Percentiles rank a stretch among this genome's conserved stretches.
Conservation (phyloP, 1,140 invertebrate species). For the Atta texana region DNA sequence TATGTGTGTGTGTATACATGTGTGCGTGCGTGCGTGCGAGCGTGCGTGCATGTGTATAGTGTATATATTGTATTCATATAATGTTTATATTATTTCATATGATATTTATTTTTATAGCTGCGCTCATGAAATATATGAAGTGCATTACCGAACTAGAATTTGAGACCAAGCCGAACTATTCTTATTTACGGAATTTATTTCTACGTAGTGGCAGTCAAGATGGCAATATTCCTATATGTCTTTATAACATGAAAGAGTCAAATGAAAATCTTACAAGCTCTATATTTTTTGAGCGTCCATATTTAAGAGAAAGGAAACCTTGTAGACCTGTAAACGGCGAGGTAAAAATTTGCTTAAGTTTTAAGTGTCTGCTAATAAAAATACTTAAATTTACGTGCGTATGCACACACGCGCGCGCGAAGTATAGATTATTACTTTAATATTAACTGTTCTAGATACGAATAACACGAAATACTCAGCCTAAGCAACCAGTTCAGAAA, state of each 20-base stretch:
- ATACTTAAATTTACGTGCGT: not conserved
- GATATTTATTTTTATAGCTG: constrained; percentile 77
- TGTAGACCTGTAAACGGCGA: constrained; percentile 84
- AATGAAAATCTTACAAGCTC: constrained; percentile 82
- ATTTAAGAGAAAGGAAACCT: constrained; percentile 83
- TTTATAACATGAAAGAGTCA: constrained; percentile 78
- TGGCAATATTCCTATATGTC: constrained; percentile 72
- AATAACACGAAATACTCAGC: constrained; percentile 83
- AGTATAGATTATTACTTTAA: not conserved
- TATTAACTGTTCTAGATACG: constrained; percentile 77
- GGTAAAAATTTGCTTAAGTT: constrained; percentile 69
- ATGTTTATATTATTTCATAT: constrained; percentile 15
- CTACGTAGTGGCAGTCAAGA: constrained; percentile 73
- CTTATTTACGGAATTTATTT: constrained; percentile 82
- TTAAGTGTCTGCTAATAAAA: not conserved
- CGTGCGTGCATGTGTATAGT: too few species aligned
- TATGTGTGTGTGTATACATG: too few species aligned
- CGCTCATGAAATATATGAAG: constrained; percentile 88
- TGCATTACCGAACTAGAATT: constrained; percentile 89
- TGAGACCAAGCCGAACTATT: constrained; percentile 89
- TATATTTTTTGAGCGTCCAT: constrained; percentile 75
- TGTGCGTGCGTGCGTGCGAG: too few species aligned
- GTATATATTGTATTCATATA: too few species aligned
- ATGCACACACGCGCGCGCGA: not conserved
- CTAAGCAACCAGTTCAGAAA: constrained; percentile 68